Percentiles rank a stretch among this genome's conserved stretches.
These are phyloP conservation scores for Stegodyphus mimosarum DNA, from an alignment of 1,140 invertebrate species.

Conservation along the genomic window DNA sequence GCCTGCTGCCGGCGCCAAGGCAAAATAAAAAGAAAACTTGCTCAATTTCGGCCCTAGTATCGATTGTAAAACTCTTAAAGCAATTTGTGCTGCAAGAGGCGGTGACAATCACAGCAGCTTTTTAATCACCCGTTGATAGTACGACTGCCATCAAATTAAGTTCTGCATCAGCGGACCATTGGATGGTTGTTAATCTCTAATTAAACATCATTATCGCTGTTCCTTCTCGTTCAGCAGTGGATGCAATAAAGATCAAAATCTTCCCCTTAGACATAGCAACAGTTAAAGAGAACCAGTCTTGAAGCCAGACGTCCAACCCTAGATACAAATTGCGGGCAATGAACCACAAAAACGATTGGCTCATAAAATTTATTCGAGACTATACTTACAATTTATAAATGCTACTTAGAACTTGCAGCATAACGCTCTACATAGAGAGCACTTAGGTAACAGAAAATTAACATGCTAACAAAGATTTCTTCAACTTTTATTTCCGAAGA, in stretches of 20 bases:
- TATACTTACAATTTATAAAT: background rate
- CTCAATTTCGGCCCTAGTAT: background rate
- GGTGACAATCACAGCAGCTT: conserved; percentile 32
- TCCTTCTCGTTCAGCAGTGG: background rate
- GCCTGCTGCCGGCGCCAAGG: conserved; percentile 17
- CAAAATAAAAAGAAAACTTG: conserved; percentile 11
- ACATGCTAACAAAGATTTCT: too few species aligned
- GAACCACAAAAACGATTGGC: background rate
- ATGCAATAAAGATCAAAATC: conserved; percentile 14
- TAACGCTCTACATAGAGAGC: too few species aligned
- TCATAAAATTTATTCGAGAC: background rate
- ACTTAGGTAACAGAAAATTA: too few species aligned
- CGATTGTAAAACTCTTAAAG: background rate
- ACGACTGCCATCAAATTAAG: background rate
- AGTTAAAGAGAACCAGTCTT: background rate
- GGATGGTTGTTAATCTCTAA: conserved; percentile 39
- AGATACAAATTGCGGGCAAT: background rate
- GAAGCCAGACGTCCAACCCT: background rate
- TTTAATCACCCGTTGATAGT: conserved; percentile 22
- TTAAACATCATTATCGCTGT: conserved; percentile 36
- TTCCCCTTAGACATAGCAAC: background rate
- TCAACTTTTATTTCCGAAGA: too few species aligned
- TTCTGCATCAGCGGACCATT: background rate
- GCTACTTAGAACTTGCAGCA: too few species aligned
- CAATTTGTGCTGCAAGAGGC: conserved; percentile 10